Evolutionary conservation across 2,113 vertebrate genomes (phyloP).

Genomic region (Cavia porcellus): DNA sequence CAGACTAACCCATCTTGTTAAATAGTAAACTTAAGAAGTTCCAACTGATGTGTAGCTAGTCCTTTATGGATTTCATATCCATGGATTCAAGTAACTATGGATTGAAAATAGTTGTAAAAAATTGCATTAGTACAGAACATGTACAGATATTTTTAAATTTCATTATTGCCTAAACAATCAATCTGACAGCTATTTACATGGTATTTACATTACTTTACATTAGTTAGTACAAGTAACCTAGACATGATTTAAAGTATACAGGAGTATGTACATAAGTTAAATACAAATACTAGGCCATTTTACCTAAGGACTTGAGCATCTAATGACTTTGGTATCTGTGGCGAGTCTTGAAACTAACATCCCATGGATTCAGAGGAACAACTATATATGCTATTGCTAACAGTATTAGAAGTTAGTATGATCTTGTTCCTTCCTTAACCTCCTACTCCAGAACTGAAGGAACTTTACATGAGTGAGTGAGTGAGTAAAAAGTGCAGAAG

Average conservation of each 20-base stretch:
- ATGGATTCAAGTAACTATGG: not conserved
- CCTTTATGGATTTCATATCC: not conserved
- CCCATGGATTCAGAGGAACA: not conserved
- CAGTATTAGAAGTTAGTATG: not conserved
- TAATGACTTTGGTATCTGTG: not conserved
- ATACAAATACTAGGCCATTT: not conserved
- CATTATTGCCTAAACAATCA: not conserved
- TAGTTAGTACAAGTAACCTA: not conserved
- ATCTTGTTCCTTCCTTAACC: not conserved
- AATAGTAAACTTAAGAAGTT: not conserved
- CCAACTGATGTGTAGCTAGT: not conserved
- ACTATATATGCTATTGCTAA: not conserved
- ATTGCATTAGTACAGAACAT: not conserved
- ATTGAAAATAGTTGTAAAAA: slow-evolving; percentile 19
- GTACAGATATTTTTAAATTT: not conserved
- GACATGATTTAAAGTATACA: not conserved
- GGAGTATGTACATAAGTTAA: not conserved
- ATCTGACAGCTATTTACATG: not conserved
- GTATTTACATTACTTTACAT: not conserved
- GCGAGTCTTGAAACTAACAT: not conserved
- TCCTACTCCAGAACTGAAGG: not conserved
- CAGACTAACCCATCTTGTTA: not conserved
- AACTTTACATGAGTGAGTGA: not conserved
- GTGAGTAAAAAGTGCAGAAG: too few relatives aligned
- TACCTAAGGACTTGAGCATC: not conserved